Conservation (phyloP, 2,888 invertebrate species). For the Heliconius ismenius region DNA sequence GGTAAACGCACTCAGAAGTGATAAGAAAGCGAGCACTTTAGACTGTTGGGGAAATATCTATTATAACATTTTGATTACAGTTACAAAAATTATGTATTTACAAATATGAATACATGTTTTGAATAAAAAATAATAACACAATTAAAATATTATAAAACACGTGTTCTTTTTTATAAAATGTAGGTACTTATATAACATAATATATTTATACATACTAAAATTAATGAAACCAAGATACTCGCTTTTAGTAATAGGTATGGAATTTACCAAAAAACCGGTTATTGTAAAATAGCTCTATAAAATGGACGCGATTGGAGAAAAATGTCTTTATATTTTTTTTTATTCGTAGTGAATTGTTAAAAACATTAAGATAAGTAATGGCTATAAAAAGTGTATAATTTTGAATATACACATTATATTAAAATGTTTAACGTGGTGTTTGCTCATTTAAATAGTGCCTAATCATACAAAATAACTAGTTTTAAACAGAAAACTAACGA, state of each 20-base stretch:
- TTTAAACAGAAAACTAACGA: conserved; percentile 4
- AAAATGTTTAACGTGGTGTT: conserved; percentile 16
- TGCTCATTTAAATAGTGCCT: conserved; percentile 20
- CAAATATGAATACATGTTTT: not conserved
- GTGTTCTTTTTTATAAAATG: not conserved
- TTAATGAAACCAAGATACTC: conserved; percentile 4
- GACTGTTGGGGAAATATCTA: conserved; percentile 49
- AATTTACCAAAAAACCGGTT: conserved; percentile 26
- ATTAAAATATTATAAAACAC: not conserved
- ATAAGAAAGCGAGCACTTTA: conserved; percentile 73
- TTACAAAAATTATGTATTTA: conserved; percentile 36
- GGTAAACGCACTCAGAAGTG: conserved; percentile 66
- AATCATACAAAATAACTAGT: conserved; percentile 25
- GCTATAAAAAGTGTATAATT: conserved; percentile 25
- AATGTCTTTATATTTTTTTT: conserved; percentile 23
- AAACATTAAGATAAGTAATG: conserved; percentile 26
- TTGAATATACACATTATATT: conserved; percentile 13
- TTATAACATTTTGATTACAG: conserved; percentile 47
- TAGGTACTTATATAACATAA: not conserved
- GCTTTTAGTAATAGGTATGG: conserved; percentile 21
- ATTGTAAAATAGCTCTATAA: conserved; percentile 17
- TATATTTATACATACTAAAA: conserved; percentile 3
- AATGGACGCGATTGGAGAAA: conserved; percentile 22
- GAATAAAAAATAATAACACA: conserved; percentile 1
- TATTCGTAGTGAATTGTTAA: conserved; percentile 29